Conservation (phyloP, 2,113 vertebrate genomes). For the Copsychus sechellarum region DNA sequence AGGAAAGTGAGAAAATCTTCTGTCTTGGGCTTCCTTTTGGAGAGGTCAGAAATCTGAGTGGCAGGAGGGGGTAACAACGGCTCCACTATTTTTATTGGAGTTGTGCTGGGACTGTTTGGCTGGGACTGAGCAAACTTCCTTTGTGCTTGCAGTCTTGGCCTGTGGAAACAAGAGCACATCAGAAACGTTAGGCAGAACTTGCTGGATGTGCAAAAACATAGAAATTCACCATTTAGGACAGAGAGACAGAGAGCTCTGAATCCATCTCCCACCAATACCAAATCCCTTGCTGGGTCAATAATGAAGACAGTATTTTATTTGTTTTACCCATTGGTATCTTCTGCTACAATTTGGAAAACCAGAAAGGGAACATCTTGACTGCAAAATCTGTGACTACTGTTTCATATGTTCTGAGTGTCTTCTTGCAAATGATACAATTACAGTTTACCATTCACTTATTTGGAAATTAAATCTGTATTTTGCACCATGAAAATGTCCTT, state of each 20-base stretch:
- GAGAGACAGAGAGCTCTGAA: neutral
- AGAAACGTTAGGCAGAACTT: neutral
- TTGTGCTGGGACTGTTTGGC: conserved; percentile 98
- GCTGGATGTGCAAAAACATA: neutral
- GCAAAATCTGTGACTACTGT: conserved; percentile 17
- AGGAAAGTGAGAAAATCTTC: conserved; percentile 99
- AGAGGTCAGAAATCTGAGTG: conserved; percentile 95
- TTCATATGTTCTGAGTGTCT: conserved; percentile 3
- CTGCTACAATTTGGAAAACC: neutral
- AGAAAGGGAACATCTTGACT: conserved; percentile 45
- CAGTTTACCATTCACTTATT: conserved; percentile 14
- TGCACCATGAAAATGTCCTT: neutral
- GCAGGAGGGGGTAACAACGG: conserved; percentile 84
- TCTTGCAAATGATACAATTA: conserved; percentile 4
- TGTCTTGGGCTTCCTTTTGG: conserved; percentile 97
- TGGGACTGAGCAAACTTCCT: conserved; percentile 99
- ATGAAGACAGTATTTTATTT: neutral
- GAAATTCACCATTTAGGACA: neutral
- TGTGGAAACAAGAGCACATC: conserved; percentile 63
- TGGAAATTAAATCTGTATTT: conserved; percentile 39
- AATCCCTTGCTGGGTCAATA: neutral
- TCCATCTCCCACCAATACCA: neutral
- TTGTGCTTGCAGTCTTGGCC: conserved; percentile 98
- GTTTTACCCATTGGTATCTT: neutral
- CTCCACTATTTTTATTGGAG: conserved; percentile 95